These are phyloP conservation scores for Acomys russatus DNA, from an alignment of 2,797 vertebrate species.

Conservation along the genomic window DNA sequence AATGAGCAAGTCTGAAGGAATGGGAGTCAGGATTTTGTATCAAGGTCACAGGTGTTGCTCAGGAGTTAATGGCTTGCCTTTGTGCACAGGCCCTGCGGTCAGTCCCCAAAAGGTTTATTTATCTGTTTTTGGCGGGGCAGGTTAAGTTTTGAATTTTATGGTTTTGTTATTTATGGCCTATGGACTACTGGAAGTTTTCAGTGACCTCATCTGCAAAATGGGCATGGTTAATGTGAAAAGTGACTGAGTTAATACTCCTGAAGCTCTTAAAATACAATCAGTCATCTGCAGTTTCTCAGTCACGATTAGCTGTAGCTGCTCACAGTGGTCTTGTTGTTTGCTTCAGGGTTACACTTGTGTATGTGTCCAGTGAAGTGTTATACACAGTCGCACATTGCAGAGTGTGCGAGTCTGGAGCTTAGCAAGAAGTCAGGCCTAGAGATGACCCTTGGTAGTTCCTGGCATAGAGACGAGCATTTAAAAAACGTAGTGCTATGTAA, in stretches of 20 bases:
- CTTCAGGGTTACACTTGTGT: too few relatives aligned
- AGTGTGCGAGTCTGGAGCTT: background rate
- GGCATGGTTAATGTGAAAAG: conserved; percentile 39
- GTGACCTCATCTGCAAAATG: background rate
- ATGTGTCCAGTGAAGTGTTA: background rate
- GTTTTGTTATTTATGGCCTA: conserved; percentile 10
- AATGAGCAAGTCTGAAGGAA: background rate
- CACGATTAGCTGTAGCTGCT: background rate
- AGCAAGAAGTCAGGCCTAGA: background rate
- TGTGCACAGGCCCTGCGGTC: background rate
- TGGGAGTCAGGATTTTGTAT: background rate
- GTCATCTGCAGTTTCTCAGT: background rate
- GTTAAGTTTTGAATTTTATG: conserved; percentile 24
- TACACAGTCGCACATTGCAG: background rate
- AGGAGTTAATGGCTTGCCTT: background rate
- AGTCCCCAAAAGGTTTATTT: background rate
- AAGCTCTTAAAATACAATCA: background rate
- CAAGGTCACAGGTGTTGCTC: background rate
- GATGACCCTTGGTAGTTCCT: conserved; percentile 14
- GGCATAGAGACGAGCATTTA: background rate
- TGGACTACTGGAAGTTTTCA: conserved; percentile 20
- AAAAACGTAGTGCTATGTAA: background rate
- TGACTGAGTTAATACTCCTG: background rate
- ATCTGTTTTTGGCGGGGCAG: background rate
- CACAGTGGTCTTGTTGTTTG: background rate